A percentile compares a stretch with the other conserved stretches of the same genome.
Conservation (phyloP, 1,140 invertebrate species). For the Euwallacea similis region DNA sequence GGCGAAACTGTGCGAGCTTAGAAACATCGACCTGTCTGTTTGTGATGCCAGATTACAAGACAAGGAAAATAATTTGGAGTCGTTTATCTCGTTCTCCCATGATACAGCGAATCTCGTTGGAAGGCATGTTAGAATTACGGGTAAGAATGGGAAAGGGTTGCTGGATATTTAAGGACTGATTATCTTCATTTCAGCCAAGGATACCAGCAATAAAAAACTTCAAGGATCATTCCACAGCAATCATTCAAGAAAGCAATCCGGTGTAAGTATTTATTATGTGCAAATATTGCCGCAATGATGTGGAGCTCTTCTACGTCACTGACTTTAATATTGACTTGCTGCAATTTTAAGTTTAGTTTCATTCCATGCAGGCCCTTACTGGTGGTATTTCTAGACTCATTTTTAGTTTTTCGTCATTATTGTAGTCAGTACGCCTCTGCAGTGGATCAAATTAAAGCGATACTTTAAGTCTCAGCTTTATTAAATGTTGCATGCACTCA, state of each 20-base stretch:
- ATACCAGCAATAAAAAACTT: slow-evolving; percentile 49
- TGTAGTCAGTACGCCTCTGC: no score
- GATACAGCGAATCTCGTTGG: slow-evolving; percentile 70
- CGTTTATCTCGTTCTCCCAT: slow-evolving; percentile 55
- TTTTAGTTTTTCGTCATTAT: no score
- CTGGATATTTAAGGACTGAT: background rate
- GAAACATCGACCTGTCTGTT: slow-evolving; percentile 62
- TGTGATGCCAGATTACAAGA: slow-evolving; percentile 68
- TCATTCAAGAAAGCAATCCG: slow-evolving; percentile 50
- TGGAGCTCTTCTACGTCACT: no score
- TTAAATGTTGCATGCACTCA: no score
- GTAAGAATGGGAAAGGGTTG: slow-evolving; percentile 51
- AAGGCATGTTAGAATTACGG: slow-evolving; percentile 69
- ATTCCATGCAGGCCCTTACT: no score
- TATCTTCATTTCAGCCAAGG: slow-evolving; percentile 47
- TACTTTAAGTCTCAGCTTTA: no score
- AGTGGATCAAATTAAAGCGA: no score
- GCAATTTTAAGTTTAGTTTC: no score
- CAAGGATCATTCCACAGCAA: slow-evolving; percentile 45
- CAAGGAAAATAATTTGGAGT: slow-evolving; percentile 57
- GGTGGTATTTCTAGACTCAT: no score
- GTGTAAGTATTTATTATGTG: slow-evolving; percentile 43
- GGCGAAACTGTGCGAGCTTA: slow-evolving; percentile 60
- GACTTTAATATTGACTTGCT: no score
- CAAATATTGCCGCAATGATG: no score